phyloP scores from a whole-genome alignment of 2,113 vertebrate species.

The Tupaia chinensis region DNA sequence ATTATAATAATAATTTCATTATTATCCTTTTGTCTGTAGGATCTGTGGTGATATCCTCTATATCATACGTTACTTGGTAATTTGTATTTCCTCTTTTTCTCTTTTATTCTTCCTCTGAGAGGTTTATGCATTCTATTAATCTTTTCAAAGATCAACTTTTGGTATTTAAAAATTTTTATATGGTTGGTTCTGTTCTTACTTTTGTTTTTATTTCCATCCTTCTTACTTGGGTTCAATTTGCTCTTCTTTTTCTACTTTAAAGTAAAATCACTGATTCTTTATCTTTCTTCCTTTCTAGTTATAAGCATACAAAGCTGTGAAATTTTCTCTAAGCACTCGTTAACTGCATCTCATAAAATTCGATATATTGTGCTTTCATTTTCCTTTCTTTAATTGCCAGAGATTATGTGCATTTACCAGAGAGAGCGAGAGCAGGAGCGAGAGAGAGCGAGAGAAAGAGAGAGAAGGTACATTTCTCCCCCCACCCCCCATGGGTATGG shows the following conservation, averaged over 20 bases:
- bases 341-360: not conserved
- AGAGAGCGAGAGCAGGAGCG: too few relatives aligned
- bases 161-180: not conserved
- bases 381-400: not conserved
- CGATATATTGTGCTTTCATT: not conserved
- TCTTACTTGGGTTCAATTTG: not conserved
- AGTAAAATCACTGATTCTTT: not conserved
- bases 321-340: not conserved
- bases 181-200: not conserved
- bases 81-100: not conserved
- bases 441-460: too few relatives aligned
- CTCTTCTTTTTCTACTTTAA: not conserved
- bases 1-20: too few relatives aligned
- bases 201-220: not conserved
- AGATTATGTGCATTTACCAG: too few relatives aligned
- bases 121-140: not conserved
- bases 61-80: not conserved
- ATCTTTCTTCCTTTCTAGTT: not conserved
- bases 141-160: conserved; percentile 20
- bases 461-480: too few relatives aligned
- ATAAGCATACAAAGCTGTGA: not conserved
- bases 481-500: too few relatives aligned
- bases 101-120: not conserved
- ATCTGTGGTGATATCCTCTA: not conserved
- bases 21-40: not conserved